Conservation (phyloP, 2,888 invertebrate genomes). For the Hedychridium roseum region DNA sequence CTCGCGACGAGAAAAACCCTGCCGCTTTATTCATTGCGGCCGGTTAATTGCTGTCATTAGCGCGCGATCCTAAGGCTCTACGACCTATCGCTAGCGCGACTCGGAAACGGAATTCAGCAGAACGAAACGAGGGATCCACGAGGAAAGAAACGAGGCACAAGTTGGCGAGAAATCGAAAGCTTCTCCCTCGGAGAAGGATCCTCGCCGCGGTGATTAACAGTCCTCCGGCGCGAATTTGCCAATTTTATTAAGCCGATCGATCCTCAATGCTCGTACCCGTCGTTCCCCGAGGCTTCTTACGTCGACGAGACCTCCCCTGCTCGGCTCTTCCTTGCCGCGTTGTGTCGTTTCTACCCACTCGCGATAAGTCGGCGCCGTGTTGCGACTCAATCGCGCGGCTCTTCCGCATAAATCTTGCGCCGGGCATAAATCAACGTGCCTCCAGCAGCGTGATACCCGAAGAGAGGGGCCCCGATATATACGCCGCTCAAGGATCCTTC, state of each 20-base stretch:
- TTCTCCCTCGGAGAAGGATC: too few relatives aligned
- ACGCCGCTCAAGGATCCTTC: conserved; percentile 50
- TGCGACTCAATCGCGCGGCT: conserved; percentile 62
- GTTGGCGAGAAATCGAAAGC: not conserved
- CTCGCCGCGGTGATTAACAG: too few relatives aligned
- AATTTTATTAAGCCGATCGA: too few relatives aligned
- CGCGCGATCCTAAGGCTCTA: not conserved
- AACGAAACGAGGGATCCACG: not conserved
- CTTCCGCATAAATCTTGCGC: conserved; percentile 61
- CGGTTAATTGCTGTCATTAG: not conserved
- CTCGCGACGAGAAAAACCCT: not conserved
- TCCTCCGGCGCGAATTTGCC: too few relatives aligned
- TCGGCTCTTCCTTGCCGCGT: conserved; percentile 18
- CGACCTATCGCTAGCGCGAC: not conserved
- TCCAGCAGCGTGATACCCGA: conserved; percentile 59
- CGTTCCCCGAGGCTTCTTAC: too few relatives aligned
- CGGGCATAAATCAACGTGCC: conserved; percentile 61
- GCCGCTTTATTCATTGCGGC: not conserved
- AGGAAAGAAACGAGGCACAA: too few relatives aligned
- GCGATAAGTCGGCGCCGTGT: conserved; percentile 63
- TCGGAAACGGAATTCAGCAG: not conserved
- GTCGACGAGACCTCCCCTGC: conserved; percentile 1
- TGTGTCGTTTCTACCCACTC: conserved; percentile 58
- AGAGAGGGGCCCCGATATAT: conserved; percentile 51
- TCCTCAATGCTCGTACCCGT: too few relatives aligned